phyloP scores from a whole-genome alignment of 2,888 invertebrate species.

The Acanthosepion pharaonis region DNA sequence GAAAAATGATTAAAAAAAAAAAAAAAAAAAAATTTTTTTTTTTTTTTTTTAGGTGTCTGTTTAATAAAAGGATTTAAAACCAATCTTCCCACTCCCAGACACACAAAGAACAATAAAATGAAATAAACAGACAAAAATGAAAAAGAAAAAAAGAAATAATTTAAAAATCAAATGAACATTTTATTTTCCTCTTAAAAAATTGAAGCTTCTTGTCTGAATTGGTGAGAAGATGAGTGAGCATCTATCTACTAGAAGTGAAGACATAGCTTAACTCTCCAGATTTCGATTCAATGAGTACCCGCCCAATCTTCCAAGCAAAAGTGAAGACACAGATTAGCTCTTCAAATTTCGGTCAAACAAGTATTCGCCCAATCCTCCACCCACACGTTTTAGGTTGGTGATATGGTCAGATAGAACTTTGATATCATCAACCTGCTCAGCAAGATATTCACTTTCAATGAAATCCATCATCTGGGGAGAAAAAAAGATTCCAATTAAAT shows the following conservation, averaged over 20 bases:
- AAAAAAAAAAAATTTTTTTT: too few species aligned
- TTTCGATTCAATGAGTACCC: conserved; percentile 79
- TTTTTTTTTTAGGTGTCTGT: too few species aligned
- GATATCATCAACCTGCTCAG: conserved; percentile 78
- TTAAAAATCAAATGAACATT: neutral
- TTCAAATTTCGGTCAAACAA: conserved; percentile 77
- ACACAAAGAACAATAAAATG: too few species aligned
- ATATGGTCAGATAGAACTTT: conserved; percentile 82
- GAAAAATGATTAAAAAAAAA: too few species aligned
- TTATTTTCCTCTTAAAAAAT: neutral
- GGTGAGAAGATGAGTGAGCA: neutral
- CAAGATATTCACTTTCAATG: conserved; percentile 81
- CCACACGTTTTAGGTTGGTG: conserved; percentile 81
- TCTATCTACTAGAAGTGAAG: neutral
- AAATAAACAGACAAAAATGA: too few species aligned
- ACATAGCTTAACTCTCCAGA: conserved; percentile 51
- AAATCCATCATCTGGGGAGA: conserved; percentile 80
- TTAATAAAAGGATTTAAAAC: too few species aligned
- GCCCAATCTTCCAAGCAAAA: conserved; percentile 76
- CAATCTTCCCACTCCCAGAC: too few species aligned
- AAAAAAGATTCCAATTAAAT: neutral
- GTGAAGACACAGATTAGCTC: neutral
- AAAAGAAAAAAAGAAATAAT: neutral
- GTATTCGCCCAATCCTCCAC: conserved; percentile 79
- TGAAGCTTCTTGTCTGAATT: neutral